Percentiles rank a stretch among this genome's conserved stretches.
Evolutionary conservation across 2,888 invertebrate genomes (phyloP).

Genomic region (Arctia plantaginis): DNA sequence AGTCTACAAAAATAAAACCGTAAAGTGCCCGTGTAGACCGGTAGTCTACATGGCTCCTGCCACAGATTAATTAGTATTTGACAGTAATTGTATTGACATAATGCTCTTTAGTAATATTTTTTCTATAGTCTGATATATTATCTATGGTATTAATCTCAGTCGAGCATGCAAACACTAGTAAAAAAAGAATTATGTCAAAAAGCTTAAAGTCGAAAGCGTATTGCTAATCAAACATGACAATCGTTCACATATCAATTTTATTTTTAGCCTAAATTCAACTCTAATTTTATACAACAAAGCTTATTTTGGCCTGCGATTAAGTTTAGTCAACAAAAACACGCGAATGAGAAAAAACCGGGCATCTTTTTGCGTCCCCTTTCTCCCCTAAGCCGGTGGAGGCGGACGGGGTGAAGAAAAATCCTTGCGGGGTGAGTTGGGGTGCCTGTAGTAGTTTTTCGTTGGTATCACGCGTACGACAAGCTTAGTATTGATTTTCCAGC

Average conservation of each 20-base stretch:
- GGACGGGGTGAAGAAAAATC: slow-evolving; percentile 79
- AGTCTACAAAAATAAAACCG: too few relatives aligned
- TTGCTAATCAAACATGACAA: slow-evolving; percentile 62
- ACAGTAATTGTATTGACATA: too few relatives aligned
- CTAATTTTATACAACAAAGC: slow-evolving; percentile 39
- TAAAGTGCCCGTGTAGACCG: too few relatives aligned
- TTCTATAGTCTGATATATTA: too few relatives aligned
- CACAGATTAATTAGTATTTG: too few relatives aligned
- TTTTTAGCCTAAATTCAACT: slow-evolving; percentile 45
- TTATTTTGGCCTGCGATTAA: slow-evolving; percentile 42
- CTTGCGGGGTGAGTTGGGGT: slow-evolving; percentile 63
- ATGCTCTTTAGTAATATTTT: too few relatives aligned
- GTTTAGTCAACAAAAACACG: slow-evolving; percentile 80
- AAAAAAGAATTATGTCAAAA: too few relatives aligned
- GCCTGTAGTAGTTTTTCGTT: slow-evolving; percentile 83
- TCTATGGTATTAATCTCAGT: too few relatives aligned
- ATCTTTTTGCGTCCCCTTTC: slow-evolving; percentile 83
- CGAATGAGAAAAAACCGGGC: slow-evolving; percentile 79
- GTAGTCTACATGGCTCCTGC: too few relatives aligned
- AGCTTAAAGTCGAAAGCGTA: slow-evolving; percentile 50
- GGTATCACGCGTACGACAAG: slow-evolving; percentile 85
- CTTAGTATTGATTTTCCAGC: slow-evolving; percentile 83
- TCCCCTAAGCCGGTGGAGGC: slow-evolving; percentile 73
- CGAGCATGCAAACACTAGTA: too few relatives aligned
- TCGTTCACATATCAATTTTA: slow-evolving; percentile 72